Evolutionary conservation across 2,113 vertebrate genomes (phyloP).

Genomic region (Ptychochromis oligacanthus): DNA sequence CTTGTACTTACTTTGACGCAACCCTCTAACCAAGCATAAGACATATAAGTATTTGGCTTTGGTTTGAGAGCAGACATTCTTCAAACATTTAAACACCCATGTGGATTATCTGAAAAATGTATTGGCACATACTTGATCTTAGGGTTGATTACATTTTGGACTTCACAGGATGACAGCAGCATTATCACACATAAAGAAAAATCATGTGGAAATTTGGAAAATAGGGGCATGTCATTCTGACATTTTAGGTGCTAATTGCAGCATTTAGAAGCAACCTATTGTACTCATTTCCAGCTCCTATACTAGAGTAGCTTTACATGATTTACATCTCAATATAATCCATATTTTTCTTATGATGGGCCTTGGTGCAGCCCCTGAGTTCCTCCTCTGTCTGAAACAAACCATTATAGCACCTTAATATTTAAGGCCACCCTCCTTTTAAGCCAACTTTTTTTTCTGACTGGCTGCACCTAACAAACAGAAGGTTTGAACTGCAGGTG

Average conservation of each 20-base stretch:
- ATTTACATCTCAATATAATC: background rate
- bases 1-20: background rate
- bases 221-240: background rate
- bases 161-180: background rate
- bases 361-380: background rate
- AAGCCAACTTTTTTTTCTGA: background rate
- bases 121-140: background rate
- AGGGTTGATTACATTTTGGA: background rate
- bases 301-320: background rate
- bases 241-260: background rate
- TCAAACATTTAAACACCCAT: background rate
- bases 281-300: background rate
- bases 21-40: background rate
- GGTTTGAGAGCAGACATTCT: background rate
- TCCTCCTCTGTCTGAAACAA: background rate
- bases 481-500: background rate
- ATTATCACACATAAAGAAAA: background rate
- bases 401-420: background rate
- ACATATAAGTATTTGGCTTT: background rate
- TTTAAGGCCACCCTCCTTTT: background rate
- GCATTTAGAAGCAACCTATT: background rate
- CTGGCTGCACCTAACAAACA: fast-evolving
- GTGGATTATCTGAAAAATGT: background rate
- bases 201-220: background rate
- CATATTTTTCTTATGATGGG: background rate